phyloP scores from a whole-genome alignment of 2,888 invertebrate species.

The Adelognathus sp. region DNA sequence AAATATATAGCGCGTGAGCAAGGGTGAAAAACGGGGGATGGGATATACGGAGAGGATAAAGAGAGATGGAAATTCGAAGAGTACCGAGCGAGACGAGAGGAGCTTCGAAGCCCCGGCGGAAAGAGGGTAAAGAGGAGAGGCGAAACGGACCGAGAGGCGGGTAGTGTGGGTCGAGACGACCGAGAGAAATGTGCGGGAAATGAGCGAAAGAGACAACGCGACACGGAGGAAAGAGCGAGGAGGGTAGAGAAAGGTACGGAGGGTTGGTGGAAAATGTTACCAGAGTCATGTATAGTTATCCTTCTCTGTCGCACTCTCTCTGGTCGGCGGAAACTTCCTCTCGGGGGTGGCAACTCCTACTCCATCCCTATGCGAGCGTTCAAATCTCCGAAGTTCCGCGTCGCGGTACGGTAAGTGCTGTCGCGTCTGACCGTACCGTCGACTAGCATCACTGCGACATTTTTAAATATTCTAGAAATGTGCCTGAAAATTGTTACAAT shows the following conservation, averaged over 20 bases:
- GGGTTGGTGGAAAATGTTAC: constrained; percentile 58
- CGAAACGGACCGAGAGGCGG: neutral
- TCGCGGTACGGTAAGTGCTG: too few species aligned
- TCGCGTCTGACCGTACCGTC: constrained; percentile 31
- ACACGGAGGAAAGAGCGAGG: constrained; percentile 1
- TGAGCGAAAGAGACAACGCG: constrained; percentile 33
- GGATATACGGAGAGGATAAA: constrained; percentile 74
- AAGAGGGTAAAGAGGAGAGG: neutral
- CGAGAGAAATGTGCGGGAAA: constrained; percentile 36
- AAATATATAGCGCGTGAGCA: constrained; percentile 39
- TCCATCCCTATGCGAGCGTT: constrained; percentile 73
- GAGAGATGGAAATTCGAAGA: neutral
- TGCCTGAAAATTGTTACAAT: too few species aligned
- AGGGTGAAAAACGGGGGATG: constrained; percentile 57
- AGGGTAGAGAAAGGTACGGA: constrained; percentile 41
- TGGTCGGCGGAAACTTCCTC: constrained; percentile 38
- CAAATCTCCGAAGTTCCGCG: constrained; percentile 75
- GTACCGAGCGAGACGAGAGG: neutral
- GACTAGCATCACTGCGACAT: constrained; percentile 22
- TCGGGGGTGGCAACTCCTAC: constrained; percentile 50
- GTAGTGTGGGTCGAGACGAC: constrained; percentile 28
- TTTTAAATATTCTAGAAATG: neutral
- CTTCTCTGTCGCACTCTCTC: constrained; percentile 52
- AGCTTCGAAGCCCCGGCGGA: neutral
- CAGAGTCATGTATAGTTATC: too few species aligned